phyloP scores from a whole-genome alignment of 1,140 invertebrate species.

The Drosophila quadrilineata region DNA sequence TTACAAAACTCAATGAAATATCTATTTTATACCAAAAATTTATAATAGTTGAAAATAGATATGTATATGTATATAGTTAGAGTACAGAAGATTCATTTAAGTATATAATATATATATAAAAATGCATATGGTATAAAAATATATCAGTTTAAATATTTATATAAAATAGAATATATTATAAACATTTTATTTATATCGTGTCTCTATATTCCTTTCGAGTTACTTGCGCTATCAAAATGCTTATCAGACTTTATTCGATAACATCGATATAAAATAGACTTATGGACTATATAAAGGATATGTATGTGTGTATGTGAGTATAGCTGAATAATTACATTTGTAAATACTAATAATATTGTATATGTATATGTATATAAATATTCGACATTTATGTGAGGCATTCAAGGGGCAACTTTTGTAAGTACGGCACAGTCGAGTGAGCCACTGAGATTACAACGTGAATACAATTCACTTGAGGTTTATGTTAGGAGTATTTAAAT shows the following conservation, averaged over 20 bases:
- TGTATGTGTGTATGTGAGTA: too few relatives aligned
- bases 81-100: constrained; percentile 48
- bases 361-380: constrained; percentile 1
- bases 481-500: background rate
- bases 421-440: constrained; percentile 59
- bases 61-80: constrained; percentile 26
- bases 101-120: too few relatives aligned
- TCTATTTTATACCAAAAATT: too few relatives aligned
- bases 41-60: too few relatives aligned
- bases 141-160: constrained; percentile 29
- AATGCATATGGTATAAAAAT: constrained; percentile 19
- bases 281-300: constrained; percentile 24
- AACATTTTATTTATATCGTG: constrained; percentile 26
- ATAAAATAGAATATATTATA: constrained; percentile 15
- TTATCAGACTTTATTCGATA: constrained; percentile 25
- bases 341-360: background rate
- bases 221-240: constrained; percentile 31
- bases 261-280: constrained; percentile 13
- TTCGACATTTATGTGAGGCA: constrained; percentile 47
- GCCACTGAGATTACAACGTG: constrained; percentile 57
- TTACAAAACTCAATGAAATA: constrained; percentile 46
- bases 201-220: constrained; percentile 23
- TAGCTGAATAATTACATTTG: constrained; percentile 3
- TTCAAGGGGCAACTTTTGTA: constrained; percentile 51
- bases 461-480: constrained; percentile 51